Conservation (phyloP, 2,113 vertebrate species). For the Eolophus roseicapilla region DNA sequence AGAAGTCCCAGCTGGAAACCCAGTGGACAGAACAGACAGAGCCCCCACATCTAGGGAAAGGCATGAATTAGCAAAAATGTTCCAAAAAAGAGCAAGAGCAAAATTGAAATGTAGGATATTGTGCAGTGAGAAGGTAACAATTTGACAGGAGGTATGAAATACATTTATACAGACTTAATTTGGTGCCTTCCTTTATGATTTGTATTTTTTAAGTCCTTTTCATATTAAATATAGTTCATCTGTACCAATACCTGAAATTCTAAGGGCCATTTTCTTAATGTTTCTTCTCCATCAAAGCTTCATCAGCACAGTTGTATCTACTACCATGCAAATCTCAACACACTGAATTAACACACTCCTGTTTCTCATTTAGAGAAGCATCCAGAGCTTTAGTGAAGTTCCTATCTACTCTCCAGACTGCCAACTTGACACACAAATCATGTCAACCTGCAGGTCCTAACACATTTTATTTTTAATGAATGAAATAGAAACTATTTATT, state of each 20-base stretch:
- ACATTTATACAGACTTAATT: background rate
- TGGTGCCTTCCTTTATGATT: background rate
- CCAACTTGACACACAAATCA: background rate
- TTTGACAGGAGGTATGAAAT: background rate
- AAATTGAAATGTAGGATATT: background rate
- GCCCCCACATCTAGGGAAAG: rapidly evolving
- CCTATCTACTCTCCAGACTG: background rate
- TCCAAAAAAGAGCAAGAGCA: background rate
- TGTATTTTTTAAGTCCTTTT: background rate
- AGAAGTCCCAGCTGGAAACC: background rate
- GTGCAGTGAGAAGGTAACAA: background rate
- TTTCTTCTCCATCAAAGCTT: background rate
- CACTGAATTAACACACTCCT: background rate
- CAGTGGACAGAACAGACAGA: background rate
- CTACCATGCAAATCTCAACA: background rate
- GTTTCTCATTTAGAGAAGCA: background rate
- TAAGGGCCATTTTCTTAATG: background rate
- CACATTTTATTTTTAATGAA: background rate
- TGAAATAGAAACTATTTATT: background rate
- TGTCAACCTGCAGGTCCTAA: background rate
- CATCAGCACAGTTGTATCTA: background rate
- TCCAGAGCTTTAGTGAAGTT: background rate
- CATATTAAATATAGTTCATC: background rate
- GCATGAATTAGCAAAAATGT: background rate
- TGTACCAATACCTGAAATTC: background rate